Percentiles rank a stretch among this genome's conserved stretches.
Conservation (phyloP, 2,113 vertebrate species). For the Puffinus mauretanicus region DNA sequence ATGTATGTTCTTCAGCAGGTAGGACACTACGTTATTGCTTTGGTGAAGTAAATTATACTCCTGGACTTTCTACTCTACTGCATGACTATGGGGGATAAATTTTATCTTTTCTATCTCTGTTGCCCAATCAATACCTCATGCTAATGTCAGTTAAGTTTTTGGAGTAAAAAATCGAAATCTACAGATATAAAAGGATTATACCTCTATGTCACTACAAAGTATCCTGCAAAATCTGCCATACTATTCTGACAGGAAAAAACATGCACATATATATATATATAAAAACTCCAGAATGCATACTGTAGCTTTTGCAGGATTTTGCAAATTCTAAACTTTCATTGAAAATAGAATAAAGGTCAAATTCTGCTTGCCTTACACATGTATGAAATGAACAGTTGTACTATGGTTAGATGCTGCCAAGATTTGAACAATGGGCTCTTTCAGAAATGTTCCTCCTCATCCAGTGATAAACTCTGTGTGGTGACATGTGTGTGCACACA, state of each 20-base stretch:
- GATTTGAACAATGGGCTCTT: neutral
- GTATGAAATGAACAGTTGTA: conserved; percentile 34
- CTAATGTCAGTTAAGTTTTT: neutral
- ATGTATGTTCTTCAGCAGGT: neutral
- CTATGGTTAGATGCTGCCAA: neutral
- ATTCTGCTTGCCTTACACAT: conserved; percentile 24
- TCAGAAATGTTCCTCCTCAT: neutral
- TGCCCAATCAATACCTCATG: neutral
- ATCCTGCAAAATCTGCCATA: neutral
- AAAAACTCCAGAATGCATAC: neutral
- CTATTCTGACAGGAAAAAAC: neutral
- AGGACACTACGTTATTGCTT: neutral
- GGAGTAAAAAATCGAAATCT: neutral
- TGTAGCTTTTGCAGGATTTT: conserved; percentile 4
- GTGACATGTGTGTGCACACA: neutral
- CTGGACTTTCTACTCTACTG: neutral
- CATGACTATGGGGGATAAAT: neutral
- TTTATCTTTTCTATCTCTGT: neutral
- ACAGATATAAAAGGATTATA: neutral
- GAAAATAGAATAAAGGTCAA: conserved; percentile 17
- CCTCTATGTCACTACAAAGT: neutral
- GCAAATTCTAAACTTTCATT: neutral
- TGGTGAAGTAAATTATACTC: neutral
- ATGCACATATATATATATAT: too few relatives aligned
- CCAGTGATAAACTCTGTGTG: neutral